phyloP scores from a whole-genome alignment of 1,140 invertebrate genomes.

The Tetragonula clypearis region DNA sequence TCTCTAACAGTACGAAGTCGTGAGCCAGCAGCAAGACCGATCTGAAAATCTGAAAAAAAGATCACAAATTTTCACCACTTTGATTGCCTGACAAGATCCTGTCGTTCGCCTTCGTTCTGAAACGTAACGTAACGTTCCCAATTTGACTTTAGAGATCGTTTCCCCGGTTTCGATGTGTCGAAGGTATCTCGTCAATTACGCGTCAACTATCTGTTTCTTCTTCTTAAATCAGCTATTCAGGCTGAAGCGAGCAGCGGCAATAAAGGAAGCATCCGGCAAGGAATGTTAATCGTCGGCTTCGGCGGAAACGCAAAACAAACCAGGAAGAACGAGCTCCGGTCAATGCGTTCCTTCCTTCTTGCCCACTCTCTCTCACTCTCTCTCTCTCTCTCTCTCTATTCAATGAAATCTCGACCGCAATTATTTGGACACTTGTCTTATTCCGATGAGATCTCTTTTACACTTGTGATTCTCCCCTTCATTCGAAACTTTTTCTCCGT shows the following conservation, averaged over 20 bases:
- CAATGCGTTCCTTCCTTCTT: background rate
- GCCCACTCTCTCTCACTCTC: background rate
- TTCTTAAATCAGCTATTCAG: constrained; percentile 18
- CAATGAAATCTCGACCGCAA: background rate
- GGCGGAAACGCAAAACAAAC: constrained; percentile 5
- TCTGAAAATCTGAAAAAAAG: no score
- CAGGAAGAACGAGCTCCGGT: background rate
- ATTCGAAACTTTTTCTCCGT: background rate
- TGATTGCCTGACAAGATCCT: no score
- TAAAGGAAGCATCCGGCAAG: background rate
- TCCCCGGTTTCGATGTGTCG: no score
- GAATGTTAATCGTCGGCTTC: constrained; percentile 17
- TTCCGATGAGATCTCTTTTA: background rate
- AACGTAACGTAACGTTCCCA: background rate
- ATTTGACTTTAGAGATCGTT: background rate
- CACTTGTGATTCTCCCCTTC: background rate
- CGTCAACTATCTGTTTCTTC: background rate
- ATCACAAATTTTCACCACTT: no score
- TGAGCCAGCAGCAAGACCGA: no score
- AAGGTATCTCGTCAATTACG: background rate
- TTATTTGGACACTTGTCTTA: background rate
- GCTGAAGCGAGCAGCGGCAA: background rate
- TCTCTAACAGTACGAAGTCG: no score
- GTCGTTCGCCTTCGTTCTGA: background rate
- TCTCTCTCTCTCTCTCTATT: background rate